Conservation (phyloP, 92 coral and sea anemone species). For the Actinernus sp. region DNA sequence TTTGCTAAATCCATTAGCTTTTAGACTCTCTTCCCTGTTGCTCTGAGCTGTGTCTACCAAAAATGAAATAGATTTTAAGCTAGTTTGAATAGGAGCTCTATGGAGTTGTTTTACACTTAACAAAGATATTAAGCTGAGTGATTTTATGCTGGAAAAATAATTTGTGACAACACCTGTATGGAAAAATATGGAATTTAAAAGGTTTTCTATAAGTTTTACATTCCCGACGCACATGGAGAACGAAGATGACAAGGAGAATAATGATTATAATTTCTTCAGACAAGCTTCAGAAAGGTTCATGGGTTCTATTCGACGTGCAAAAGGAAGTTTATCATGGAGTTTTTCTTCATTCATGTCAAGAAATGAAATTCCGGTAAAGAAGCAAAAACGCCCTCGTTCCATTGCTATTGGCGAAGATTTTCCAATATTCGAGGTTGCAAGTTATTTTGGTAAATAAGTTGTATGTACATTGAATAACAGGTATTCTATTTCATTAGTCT, state of each 20-base stretch:
- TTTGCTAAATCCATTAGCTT: constrained; percentile 1
- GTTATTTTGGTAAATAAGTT: constrained; percentile 53
- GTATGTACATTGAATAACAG: not conserved
- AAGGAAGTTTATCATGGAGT: constrained; percentile 80
- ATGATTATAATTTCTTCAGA: constrained; percentile 65
- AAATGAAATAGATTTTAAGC: not conserved
- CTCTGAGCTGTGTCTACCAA: not conserved
- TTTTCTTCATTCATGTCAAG: constrained; percentile 56
- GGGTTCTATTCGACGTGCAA: constrained; percentile 70
- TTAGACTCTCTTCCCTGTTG: constrained; percentile 16
- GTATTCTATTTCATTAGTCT: not conserved
- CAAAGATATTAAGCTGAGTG: too few species aligned
- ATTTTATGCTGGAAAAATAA: too few species aligned
- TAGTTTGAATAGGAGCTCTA: not conserved
- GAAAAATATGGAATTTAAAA: constrained; percentile 31
- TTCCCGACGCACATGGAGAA: constrained; percentile 47
- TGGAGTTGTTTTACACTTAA: too few species aligned
- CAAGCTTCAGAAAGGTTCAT: constrained; percentile 77
- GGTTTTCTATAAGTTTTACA: constrained; percentile 31
- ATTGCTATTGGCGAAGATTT: constrained; percentile 70
- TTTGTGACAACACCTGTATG: too few species aligned
- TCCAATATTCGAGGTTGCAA: constrained; percentile 28
- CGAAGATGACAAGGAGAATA: constrained; percentile 39
- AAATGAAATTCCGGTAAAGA: constrained; percentile 15
- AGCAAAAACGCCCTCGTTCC: constrained; percentile 70